Evolutionary conservation across 2,113 vertebrate genomes (phyloP).

Genomic region (Megaceryle torquata): DNA sequence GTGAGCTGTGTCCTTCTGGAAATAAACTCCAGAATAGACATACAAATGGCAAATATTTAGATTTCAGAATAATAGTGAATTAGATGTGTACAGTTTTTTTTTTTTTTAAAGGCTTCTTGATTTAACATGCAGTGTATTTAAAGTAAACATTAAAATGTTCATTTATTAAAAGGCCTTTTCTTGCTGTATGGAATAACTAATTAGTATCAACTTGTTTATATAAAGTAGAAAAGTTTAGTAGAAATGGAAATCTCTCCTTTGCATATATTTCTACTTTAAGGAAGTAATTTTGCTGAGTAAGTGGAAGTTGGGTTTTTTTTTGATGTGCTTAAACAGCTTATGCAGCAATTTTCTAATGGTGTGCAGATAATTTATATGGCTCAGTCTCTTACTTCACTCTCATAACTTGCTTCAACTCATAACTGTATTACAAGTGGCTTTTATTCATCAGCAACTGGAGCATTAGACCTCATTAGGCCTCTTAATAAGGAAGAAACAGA

Average conservation of each 20-base stretch:
- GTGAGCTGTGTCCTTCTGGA: neutral
- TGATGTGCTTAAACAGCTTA: neutral
- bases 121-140: neutral
- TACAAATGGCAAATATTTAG: neutral
- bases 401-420: neutral
- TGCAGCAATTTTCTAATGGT: neutral
- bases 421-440: neutral
- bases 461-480: constrained; percentile 4
- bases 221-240: neutral
- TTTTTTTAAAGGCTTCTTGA: rapidly evolving
- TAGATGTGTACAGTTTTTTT: neutral
- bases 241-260: neutral
- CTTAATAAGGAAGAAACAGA: neutral
- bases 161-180: neutral
- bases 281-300: constrained; percentile 2
- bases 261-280: neutral
- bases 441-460: neutral
- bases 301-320: neutral
- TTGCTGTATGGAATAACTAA: neutral
- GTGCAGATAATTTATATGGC: neutral
- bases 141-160: neutral
- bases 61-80: neutral
- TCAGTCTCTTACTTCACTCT: neutral
- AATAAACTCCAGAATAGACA: neutral
- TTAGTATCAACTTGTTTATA: neutral